Evolutionary conservation across 2,888 invertebrate genomes (phyloP).

Genomic region (Pollenia griseotomentosa): DNA sequence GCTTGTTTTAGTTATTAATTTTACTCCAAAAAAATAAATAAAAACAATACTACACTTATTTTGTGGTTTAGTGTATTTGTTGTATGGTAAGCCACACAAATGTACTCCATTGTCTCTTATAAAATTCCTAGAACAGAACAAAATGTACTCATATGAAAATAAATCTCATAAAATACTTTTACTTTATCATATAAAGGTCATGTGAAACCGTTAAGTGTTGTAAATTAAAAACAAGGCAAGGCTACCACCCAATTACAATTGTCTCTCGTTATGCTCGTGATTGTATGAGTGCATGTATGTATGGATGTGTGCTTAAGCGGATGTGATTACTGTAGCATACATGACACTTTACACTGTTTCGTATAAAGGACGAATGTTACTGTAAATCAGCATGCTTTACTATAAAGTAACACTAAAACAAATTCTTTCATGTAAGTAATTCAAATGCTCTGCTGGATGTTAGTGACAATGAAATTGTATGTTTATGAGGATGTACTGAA

Average conservation of each 20-base stretch:
- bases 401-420: conserved; percentile 6
- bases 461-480: conserved; percentile 64
- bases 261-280: conserved; percentile 16
- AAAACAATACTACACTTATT: neutral
- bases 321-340: conserved; percentile 60
- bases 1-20: conserved; percentile 30
- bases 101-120: neutral
- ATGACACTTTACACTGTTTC: conserved; percentile 52
- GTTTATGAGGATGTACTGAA: conserved; percentile 43
- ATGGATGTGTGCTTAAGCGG: conserved; percentile 16
- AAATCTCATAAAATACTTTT: conserved; percentile 55
- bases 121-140: neutral
- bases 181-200: conserved; percentile 69
- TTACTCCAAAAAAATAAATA: neutral
- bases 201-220: conserved; percentile 67
- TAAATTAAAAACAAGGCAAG: conserved; percentile 67
- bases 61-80: neutral
- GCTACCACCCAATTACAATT: conserved; percentile 64
- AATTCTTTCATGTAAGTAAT: conserved; percentile 1
- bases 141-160: neutral
- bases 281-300: neutral
- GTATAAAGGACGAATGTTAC: conserved; percentile 15
- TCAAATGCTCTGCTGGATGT: conserved; percentile 26
- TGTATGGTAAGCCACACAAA: neutral
- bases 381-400: conserved; percentile 51